Evolutionary conservation across 2,888 invertebrate species (phyloP), one percentile per base, ranked within the genome.

Genomic region (Itoplectis maculator): DNA sequence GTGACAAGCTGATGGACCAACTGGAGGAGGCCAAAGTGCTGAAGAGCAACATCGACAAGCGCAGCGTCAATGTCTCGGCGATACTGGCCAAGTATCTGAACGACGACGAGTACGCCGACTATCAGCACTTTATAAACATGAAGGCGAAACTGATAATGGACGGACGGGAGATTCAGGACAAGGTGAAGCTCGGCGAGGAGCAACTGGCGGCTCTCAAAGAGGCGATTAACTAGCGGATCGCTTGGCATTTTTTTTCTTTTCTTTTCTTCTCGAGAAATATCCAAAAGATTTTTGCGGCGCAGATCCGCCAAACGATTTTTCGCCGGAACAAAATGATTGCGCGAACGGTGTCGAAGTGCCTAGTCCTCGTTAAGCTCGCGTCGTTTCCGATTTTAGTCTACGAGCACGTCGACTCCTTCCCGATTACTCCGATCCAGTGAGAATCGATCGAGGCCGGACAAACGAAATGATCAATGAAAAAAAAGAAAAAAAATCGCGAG

Each of bases 141-240:
- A 97, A 97, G 93, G 96, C 97, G 42, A 97, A 97, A 93, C 93
- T 97, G 85, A 96, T 97, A 88, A 96, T 97, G 92, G 97, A 97
- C 91, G 95, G 96, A 79, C 95, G 97, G 87, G 97, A 97, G 91
- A 95, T 97, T 86, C 95, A 96, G 87, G 97, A 97, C 92, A 97
- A 97, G 93, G 96, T 97, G 85, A 96, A 96, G 90, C 94, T 96
- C 84, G 96, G 96, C 77, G 96, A 97, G 91, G 97, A 97, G 92
- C 97, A 97, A 93, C 93, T 97, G 87, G 93, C 94, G 85, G 96
- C 96, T 73, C 94, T 97, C 81, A 94, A 94, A 92, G 95, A 95
- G 90, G 95, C 95, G 87, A 92, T 92, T 85, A 90, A 91, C 88
- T 92, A 91, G 88, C 87, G 74, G 69, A 69, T 37, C 13, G 37